Percentiles rank a stretch among this genome's conserved stretches.
Evolutionary conservation across 2,113 vertebrate species (phyloP).

Genomic region (Entosphenus tridentatus): DNA sequence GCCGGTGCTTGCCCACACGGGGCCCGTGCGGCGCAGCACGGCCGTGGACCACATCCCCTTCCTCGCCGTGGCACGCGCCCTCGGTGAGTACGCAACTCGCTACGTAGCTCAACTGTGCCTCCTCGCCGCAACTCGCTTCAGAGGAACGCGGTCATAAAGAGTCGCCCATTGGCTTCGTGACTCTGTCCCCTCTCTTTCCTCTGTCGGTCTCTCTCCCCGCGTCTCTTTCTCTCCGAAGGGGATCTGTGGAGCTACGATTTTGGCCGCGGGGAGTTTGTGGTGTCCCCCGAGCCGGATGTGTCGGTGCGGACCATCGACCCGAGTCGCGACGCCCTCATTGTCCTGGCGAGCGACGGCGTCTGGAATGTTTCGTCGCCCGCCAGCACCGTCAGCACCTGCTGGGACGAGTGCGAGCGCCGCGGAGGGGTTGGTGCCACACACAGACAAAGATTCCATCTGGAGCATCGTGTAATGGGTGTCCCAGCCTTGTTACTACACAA

Average conservation of each 20-base stretch:
- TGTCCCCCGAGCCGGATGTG: conserved; percentile 85
- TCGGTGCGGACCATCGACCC: conserved; percentile 72
- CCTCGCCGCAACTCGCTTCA: too few relatives aligned
- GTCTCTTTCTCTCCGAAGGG: conserved; percentile 20
- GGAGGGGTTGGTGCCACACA: too few relatives aligned
- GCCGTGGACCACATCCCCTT: conserved; percentile 92
- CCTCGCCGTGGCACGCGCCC: conserved; percentile 67
- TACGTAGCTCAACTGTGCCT: too few relatives aligned
- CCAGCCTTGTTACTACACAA: too few relatives aligned
- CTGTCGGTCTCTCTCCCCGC: not conserved
- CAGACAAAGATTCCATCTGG: too few relatives aligned
- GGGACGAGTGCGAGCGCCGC: conserved; percentile 27
- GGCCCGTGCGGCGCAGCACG: conserved; percentile 73
- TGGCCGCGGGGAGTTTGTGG: conserved; percentile 88
- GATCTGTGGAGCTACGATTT: conserved; percentile 98
- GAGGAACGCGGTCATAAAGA: too few relatives aligned
- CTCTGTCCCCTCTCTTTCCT: too few relatives aligned
- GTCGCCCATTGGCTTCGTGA: accelerated
- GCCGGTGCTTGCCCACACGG: conserved; percentile 62
- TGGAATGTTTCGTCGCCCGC: conserved; percentile 95
- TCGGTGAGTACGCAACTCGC: conserved; percentile 24
- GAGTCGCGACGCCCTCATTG: conserved; percentile 64
- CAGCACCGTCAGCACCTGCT: conserved; percentile 60
- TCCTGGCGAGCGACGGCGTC: conserved; percentile 81
- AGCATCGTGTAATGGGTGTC: too few relatives aligned